Evolutionary conservation across 2,888 invertebrate genomes (phyloP), one percentile per base, ranked within the genome.

Genomic region (Cheilosia pagana): DNA sequence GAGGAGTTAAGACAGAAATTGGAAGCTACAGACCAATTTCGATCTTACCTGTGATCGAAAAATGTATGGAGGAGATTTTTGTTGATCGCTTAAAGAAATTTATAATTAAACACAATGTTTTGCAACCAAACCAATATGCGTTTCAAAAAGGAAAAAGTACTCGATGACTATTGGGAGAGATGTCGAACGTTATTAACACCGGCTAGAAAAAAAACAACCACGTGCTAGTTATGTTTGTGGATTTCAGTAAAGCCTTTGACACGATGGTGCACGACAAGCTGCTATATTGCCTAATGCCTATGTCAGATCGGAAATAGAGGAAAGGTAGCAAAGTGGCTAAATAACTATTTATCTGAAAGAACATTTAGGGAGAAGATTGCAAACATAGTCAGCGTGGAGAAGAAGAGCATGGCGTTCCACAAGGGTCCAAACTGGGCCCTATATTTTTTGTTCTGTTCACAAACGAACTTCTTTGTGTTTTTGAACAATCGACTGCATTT

Each of bases 41-140:
- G n/a, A 50, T 50, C 2, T 50, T 50, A 50, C 23, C 23, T 55
- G 31, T 55, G 28, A 7, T 55, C 8, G 55, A 55, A 55, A 55
- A 31, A 31, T 31, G 55, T 31, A 55, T 55, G 55, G 55, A 31
- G 31, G 31, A 31, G 4, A 55, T 55, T 55, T 55, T 55, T 23
- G 50, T 23, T 50, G 50, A 50, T 50, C 50, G 23, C 50, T 12
- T 23, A 23, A 50, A 23, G 50, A 50, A 45, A 19, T 45, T 45
- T 45, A 45, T 45, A 3, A 45, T 2, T 5, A 50, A 50, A 50
- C 23, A 50, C 50, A 25, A 23, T 12, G 43, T 43, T 43, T 12
- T 43, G 14, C 43, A 43, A 43, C 43, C 43, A 50, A 53, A 53
- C 16, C 53, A 53, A 14, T n/a, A n/a, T n/a, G n/a, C n/a, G n/a